Conservation (phyloP, 2,888 invertebrate genomes). For the Acanthosoma haemorrhoidale region DNA sequence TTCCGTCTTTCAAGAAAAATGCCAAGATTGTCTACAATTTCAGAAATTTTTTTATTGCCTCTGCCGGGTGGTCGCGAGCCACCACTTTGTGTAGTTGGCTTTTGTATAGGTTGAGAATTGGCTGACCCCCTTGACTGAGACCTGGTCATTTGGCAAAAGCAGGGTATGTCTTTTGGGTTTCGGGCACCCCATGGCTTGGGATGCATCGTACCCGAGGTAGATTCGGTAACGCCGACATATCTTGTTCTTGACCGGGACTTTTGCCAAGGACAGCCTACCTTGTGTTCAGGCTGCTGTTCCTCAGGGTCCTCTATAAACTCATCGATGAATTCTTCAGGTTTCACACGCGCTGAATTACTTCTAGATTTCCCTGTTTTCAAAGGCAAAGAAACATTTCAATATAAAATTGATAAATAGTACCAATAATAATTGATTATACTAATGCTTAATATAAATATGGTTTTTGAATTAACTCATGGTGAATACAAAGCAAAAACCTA, state of each 20-base stretch:
- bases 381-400: no score
- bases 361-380: no score
- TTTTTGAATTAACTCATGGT: no score
- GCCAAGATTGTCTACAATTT: background rate
- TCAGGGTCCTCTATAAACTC: background rate
- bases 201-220: background rate
- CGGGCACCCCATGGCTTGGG: conserved; percentile 22
- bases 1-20: conserved; percentile 4
- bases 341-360: background rate
- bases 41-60: background rate
- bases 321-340: background rate
- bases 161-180: conserved; percentile 16
- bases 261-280: conserved; percentile 2
- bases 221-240: background rate
- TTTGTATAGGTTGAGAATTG: background rate
- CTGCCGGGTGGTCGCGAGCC: background rate
- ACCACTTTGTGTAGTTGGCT: background rate
- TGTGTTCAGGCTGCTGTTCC: background rate
- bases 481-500: no score
- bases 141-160: background rate
- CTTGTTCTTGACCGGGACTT: background rate
- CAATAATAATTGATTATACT: no score
- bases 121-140: background rate
- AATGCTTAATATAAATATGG: no score
- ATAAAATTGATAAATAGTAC: no score